phyloP scores from a whole-genome alignment of 2,888 invertebrate genomes.

The Eugnorisma glareosa region DNA sequence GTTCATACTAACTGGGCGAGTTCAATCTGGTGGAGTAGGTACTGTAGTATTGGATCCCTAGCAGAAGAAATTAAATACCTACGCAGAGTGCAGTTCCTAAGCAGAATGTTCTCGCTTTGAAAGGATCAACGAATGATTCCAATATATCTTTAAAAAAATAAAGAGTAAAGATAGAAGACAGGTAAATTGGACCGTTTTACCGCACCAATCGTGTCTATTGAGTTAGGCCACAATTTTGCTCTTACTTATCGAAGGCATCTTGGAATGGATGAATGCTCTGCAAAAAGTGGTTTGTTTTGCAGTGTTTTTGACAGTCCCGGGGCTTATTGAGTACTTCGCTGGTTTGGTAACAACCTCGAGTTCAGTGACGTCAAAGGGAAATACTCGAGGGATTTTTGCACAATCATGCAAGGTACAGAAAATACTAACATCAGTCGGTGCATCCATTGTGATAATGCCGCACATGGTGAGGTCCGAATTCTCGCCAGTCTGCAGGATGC shows the following conservation, averaged over 20 bases:
- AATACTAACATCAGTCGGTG: constrained; percentile 67
- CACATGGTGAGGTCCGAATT: constrained; percentile 78
- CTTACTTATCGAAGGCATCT: background rate
- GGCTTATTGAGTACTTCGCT: background rate
- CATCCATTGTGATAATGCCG: constrained; percentile 71
- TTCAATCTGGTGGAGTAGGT: background rate
- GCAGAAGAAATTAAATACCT: background rate
- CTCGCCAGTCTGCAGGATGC: constrained; percentile 76
- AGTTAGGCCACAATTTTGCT: background rate
- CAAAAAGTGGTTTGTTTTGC: background rate
- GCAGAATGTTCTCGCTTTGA: background rate
- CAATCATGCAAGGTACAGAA: background rate
- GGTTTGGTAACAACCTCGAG: background rate
- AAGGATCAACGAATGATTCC: background rate
- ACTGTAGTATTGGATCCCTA: background rate
- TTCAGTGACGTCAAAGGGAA: background rate
- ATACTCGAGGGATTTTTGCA: background rate
- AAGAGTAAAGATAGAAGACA: background rate
- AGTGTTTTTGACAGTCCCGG: background rate
- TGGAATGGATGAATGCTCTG: background rate
- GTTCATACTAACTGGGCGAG: background rate
- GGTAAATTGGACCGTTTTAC: background rate
- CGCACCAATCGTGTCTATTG: background rate
- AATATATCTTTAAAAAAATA: background rate
- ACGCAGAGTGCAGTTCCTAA: background rate